A percentile compares a stretch with the other conserved stretches of the same genome.
Evolutionary conservation across 2,113 vertebrate species (phyloP).

Genomic region (Myrmecobius fasciatus): DNA sequence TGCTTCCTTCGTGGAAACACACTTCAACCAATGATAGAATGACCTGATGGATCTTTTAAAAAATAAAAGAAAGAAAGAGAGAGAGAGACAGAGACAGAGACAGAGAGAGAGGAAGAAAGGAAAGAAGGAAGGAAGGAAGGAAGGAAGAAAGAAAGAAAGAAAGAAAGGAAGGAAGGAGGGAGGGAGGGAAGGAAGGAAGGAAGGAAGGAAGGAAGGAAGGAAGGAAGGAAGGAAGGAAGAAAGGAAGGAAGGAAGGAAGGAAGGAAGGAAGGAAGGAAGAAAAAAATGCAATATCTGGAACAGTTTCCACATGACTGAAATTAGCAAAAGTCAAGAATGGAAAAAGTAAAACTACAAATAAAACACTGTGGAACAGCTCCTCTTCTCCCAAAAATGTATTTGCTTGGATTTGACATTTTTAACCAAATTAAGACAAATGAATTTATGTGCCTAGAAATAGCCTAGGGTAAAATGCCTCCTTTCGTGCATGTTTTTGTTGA

Average conservation of each 20-base stretch:
- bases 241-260: neutral
- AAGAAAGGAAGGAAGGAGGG: no score
- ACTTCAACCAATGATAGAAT: neutral
- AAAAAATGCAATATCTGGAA: neutral
- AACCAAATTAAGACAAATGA: constrained; percentile 43
- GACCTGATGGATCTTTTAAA: neutral
- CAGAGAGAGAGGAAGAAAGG: neutral
- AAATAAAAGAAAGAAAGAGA: neutral
- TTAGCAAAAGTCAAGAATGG: constrained; percentile 10
- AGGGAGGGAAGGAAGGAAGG: no score
- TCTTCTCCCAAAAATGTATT: constrained; percentile 9
- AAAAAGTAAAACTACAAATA: constrained; percentile 1
- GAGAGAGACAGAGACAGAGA: neutral
- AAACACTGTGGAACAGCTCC: neutral
- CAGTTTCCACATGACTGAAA: neutral
- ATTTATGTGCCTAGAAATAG: constrained; percentile 49
- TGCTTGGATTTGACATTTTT: constrained; percentile 35
- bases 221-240: no score
- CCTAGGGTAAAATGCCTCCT: neutral
- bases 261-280: neutral
- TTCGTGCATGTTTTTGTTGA: neutral
- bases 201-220: no score
- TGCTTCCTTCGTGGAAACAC: neutral
- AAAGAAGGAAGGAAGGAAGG: no score
- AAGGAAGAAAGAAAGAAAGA: no score